Base-by-base conservation (phyloP, 92 coral and sea anemone genomes). In the Pocillopora meandrina region DNA sequence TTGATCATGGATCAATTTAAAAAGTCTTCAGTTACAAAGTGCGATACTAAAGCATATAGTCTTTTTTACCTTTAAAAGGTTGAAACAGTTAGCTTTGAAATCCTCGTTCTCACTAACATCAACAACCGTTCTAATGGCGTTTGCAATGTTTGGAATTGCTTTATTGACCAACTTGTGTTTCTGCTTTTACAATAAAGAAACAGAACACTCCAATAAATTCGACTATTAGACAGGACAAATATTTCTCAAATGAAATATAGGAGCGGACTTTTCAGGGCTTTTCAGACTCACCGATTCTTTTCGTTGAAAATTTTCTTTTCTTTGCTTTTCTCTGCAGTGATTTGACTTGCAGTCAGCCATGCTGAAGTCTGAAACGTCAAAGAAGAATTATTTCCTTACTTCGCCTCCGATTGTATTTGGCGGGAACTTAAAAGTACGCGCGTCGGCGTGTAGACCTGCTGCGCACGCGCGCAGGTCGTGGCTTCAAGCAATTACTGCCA, bases 101-200 rank as follows among this genome's bases (percentile, higher is more conserved):
- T 89, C 88, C 36, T 94, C 83, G 83, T 90, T 87, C 58, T 86
- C 92, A 90, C 95, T 90, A 65, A 82, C 75, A 62, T 80, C 59
- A 16, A 94, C 84, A 31, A 96, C 93, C 36, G 94, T 82, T 70
- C 87, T 78, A 56, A 96, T 77, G 42, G 95, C 94, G 56, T 73
- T 87, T 67, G 84, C 88, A 72, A 92, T 90, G 36, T 89, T 88
- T 58, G 96, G 98, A 63, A 96, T 87, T 52, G 95, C 94, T 75
- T 85, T 89, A 55, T 65, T 72, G 47, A 90, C 91, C 71, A 75
- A 71, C 74, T 68, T 74, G 65, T 65, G 88, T 74, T 78, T 84
- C 92, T 89, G n/a, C n/a, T 61, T 64, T 49, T 15, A 20, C 42
- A 68, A 14, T 13, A 61, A 71, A 10, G 13, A 72, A 82, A 34